These are phyloP conservation scores for Trisateles emortualis DNA, from an alignment of 2,888 invertebrate genomes.

Conservation along the genomic window DNA sequence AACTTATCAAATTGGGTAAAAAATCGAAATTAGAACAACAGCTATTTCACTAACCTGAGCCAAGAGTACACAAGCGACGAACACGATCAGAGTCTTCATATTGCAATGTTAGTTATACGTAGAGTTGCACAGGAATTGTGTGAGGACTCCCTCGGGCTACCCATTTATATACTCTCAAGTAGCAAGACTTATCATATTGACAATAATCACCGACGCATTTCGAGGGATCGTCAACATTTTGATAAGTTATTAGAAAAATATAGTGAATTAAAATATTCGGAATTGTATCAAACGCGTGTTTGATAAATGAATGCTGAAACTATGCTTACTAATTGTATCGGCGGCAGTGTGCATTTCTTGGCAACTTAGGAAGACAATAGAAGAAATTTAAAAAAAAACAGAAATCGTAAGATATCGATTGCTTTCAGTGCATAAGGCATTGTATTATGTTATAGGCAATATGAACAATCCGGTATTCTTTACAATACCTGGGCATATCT, in stretches of 20 bases:
- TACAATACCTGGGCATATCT: too few species aligned
- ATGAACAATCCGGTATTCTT: too few species aligned
- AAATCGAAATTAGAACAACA: neutral
- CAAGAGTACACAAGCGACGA: slow-evolving; percentile 73
- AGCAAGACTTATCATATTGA: slow-evolving; percentile 43
- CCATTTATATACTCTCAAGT: slow-evolving; percentile 56
- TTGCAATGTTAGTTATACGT: slow-evolving; percentile 29
- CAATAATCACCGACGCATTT: slow-evolving; percentile 50
- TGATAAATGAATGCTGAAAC: too few species aligned
- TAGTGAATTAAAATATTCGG: neutral
- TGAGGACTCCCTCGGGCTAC: slow-evolving; percentile 19
- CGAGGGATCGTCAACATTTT: slow-evolving; percentile 61
- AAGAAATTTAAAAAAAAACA: too few species aligned
- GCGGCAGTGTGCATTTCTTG: too few species aligned
- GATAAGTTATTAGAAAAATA: neutral
- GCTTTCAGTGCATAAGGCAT: too few species aligned
- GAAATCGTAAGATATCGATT: too few species aligned
- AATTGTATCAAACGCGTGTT: too few species aligned
- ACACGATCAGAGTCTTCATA: slow-evolving; percentile 78
- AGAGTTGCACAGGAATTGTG: slow-evolving; percentile 33
- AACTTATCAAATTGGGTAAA: neutral
- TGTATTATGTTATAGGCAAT: too few species aligned
- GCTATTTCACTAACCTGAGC: slow-evolving; percentile 67
- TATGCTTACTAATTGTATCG: too few species aligned
- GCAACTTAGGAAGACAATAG: too few species aligned